These are phyloP conservation scores for Arothron firmamentum DNA, from an alignment of 2,113 vertebrate species.

Conservation along the genomic window DNA sequence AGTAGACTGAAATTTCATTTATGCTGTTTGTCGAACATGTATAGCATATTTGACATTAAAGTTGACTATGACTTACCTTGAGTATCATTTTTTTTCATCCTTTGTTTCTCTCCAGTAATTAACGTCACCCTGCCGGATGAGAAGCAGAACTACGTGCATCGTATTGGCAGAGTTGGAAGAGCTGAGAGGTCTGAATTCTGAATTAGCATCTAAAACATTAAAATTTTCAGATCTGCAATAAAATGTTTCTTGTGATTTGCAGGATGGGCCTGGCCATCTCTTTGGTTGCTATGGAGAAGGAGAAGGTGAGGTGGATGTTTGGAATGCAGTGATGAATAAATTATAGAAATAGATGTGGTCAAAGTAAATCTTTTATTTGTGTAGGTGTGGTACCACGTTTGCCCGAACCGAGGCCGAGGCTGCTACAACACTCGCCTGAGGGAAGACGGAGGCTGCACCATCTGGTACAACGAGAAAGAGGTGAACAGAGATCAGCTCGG, in stretches of 20 bases:
- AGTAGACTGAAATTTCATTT: no score
- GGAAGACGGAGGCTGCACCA: conserved; percentile 95
- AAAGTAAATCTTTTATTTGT: background rate
- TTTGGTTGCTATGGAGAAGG: conserved; percentile 93
- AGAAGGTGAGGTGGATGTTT: conserved; percentile 80
- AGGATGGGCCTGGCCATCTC: conserved; percentile 98
- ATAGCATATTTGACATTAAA: no score
- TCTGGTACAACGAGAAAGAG: conserved; percentile 95
- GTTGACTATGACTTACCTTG: no score
- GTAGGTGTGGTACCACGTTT: conserved; percentile 98
- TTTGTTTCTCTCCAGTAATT: conserved; percentile 79
- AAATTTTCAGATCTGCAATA: background rate
- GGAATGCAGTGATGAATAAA: background rate
- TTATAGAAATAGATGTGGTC: background rate
- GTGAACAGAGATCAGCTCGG: conserved; percentile 21
- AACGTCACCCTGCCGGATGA: conserved; percentile 98
- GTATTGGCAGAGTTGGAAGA: conserved; percentile 94
- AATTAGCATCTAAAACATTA: background rate
- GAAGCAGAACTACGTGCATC: conserved; percentile 97
- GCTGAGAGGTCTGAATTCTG: conserved; percentile 80
- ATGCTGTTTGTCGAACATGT: no score
- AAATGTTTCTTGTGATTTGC: conserved; percentile 27
- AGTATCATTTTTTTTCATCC: background rate
- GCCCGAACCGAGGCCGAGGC: conserved; percentile 86
- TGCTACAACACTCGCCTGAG: conserved; percentile 95